Evolutionary conservation across 1,140 invertebrate species (phyloP).

Genomic region (Drosophila saltans): DNA sequence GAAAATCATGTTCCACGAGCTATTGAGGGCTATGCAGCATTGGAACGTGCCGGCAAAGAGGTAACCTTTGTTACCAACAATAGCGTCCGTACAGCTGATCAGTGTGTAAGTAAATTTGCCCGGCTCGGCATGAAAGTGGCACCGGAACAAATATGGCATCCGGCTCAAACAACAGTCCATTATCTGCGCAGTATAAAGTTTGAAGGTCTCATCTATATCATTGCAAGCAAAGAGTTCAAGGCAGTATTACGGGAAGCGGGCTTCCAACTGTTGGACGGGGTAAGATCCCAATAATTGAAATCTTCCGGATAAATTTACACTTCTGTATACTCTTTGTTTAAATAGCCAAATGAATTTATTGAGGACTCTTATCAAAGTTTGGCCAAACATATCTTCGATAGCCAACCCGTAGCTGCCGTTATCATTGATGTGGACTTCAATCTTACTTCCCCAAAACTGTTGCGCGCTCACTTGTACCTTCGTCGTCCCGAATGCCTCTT

Average conservation of each 20-base stretch:
- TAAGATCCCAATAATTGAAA: conserved; percentile 53
- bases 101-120: conserved; percentile 66
- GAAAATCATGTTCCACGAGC: conserved; percentile 83
- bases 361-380: conserved; percentile 78
- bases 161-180: conserved; percentile 78
- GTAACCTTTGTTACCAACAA: conserved; percentile 91
- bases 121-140: conserved; percentile 36
- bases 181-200: conserved; percentile 84
- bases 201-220: conserved; percentile 82
- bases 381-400: conserved; percentile 73
- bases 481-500: conserved; percentile 83
- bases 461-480: conserved; percentile 84
- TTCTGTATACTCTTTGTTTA: not conserved
- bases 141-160: conserved; percentile 79
- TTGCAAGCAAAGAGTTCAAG: conserved; percentile 72
- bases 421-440: conserved; percentile 85
- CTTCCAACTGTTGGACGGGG: conserved; percentile 83
- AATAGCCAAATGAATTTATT: conserved; percentile 81
- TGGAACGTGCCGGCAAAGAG: conserved; percentile 87
- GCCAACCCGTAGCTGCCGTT: conserved; percentile 84
- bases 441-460: conserved; percentile 83
- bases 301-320: not conserved
- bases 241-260: conserved; percentile 79
- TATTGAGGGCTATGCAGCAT: conserved; percentile 84
- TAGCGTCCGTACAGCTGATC: conserved; percentile 80